phyloP scores from a whole-genome alignment of 1,140 invertebrate species.

The Trachymyrmex septentrionalis region DNA sequence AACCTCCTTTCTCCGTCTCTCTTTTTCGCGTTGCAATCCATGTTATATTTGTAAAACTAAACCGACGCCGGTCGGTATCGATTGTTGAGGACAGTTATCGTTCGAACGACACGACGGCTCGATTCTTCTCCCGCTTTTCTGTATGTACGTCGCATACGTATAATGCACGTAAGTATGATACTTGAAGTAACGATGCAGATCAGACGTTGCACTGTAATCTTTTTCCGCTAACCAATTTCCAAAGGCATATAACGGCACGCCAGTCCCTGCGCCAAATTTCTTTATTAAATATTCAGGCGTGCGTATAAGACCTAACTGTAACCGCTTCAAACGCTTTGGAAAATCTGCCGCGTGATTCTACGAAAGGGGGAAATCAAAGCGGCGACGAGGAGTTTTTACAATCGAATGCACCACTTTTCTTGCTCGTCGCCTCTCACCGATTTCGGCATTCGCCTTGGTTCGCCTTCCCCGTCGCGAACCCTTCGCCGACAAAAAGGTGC shows the following conservation, averaged over 20 bases:
- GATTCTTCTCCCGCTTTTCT: constrained; percentile 18
- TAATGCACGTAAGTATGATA: background rate
- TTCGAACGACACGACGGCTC: background rate
- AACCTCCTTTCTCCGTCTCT: constrained; percentile 38
- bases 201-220: constrained; percentile 16
- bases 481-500: constrained; percentile 64
- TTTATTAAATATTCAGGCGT: constrained; percentile 58
- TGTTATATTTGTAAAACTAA: constrained; percentile 77
- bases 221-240: constrained; percentile 23
- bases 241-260: constrained; percentile 22
- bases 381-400: constrained; percentile 74
- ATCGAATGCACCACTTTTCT: constrained; percentile 69
- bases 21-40: constrained; percentile 48
- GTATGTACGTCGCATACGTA: background rate
- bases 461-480: constrained; percentile 39
- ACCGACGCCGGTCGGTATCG: constrained; percentile 66
- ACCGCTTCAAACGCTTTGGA: constrained; percentile 29
- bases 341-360: constrained; percentile 35
- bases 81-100: constrained; percentile 61
- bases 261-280: constrained; percentile 25
- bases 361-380: constrained; percentile 68
- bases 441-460: constrained; percentile 47
- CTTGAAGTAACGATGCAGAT: constrained; percentile 3
- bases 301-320: background rate
- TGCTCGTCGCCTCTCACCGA: constrained; percentile 62